Conservation (phyloP, 2,113 vertebrate genomes). For the Rhinopithecus roxellana region DNA sequence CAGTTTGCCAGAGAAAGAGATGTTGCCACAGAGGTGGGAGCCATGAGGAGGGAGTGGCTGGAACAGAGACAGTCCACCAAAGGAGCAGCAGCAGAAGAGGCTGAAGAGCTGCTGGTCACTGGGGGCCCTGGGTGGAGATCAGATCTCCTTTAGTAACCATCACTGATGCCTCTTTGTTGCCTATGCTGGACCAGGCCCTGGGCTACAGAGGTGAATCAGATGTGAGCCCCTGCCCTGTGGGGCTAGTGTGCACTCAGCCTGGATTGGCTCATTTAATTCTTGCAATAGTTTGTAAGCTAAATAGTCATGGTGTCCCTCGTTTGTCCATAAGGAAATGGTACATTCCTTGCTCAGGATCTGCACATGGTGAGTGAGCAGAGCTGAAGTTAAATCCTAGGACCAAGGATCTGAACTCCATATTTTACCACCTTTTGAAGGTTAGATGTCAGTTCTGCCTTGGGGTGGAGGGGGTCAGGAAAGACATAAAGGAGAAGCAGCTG, state of each 20-base stretch:
- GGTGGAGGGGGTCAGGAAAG: neutral
- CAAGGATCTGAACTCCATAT: neutral
- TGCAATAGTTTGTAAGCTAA: neutral
- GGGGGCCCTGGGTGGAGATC: neutral
- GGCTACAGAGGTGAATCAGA: neutral
- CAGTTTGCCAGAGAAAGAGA: neutral
- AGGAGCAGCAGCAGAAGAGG: neutral
- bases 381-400: neutral
- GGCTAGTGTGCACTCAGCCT: neutral
- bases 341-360: neutral
- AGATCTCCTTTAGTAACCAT: neutral
- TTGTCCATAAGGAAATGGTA: neutral
- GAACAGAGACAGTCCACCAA: neutral
- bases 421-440: neutral
- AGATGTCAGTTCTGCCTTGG: neutral
- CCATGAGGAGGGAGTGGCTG: neutral
- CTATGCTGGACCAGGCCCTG: neutral
- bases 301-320: neutral
- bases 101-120: neutral
- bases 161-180: neutral
- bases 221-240: neutral
- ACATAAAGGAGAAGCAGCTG: neutral
- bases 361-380: neutral
- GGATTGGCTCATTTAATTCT: neutral
- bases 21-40: neutral